phyloP scores from a whole-genome alignment of 2,797 vertebrate species.

The Brachymystax lenok region DNA sequence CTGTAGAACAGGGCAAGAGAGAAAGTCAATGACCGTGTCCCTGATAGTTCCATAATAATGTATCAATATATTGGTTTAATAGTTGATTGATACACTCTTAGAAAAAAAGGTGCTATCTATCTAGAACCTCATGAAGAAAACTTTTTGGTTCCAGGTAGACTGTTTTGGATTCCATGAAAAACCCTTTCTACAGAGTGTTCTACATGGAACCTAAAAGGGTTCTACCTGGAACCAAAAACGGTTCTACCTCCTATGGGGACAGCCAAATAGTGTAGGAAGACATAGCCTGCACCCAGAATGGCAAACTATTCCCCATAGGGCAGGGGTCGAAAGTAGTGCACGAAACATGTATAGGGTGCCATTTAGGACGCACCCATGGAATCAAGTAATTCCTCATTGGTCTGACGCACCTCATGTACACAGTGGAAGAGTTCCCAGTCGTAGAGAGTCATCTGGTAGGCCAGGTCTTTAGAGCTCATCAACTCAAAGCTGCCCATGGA shows the following conservation, averaged over 20 bases:
- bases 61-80: not conserved
- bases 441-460: constrained; percentile 93
- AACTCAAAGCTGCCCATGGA: constrained; percentile 89
- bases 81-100: not conserved
- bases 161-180: too few relatives aligned
- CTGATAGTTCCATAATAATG: not conserved
- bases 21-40: not conserved
- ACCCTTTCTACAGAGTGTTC: too few relatives aligned
- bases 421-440: constrained; percentile 99
- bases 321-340: not conserved
- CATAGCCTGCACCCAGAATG: too few relatives aligned
- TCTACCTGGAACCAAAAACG: too few relatives aligned
- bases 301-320: not conserved
- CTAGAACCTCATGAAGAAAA: too few relatives aligned
- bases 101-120: too few relatives aligned
- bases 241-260: too few relatives aligned
- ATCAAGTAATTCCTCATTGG: not conserved
- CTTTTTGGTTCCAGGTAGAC: too few relatives aligned
- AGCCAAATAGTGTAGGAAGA: too few relatives aligned
- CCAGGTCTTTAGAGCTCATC: constrained; percentile 98
- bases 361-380: not conserved
- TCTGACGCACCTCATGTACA: constrained; percentile 88
- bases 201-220: too few relatives aligned
- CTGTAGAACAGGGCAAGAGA: constrained; percentile 64
- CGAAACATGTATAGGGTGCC: not conserved